phyloP scores from a whole-genome alignment of 1,140 invertebrate species.

The Augochlora pura region DNA sequence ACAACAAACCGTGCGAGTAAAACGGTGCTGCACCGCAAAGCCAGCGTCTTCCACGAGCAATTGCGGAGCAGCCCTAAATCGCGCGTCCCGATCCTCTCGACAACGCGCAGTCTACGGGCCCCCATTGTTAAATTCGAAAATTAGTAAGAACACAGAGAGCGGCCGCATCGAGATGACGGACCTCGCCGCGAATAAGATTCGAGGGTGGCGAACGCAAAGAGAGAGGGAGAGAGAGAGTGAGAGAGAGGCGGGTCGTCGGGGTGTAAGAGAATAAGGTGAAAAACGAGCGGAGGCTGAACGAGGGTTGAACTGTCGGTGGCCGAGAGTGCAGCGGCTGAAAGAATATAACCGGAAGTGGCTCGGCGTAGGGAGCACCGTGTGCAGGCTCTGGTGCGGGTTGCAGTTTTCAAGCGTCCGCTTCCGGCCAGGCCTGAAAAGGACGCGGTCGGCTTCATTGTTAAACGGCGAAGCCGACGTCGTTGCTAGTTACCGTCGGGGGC shows the following conservation, averaged over 20 bases:
- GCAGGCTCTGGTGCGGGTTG: conserved; percentile 50
- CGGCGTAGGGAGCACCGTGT: conserved; percentile 32
- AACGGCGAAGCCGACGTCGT: conserved; percentile 65
- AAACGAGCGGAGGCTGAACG: conserved; percentile 28
- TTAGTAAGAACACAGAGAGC: background rate
- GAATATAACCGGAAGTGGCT: conserved; percentile 63
- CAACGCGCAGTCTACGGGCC: no score
- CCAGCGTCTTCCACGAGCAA: no score
- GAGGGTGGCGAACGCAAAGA: no score
- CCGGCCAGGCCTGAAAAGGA: conserved; percentile 71
- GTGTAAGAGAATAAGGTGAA: conserved; percentile 41
- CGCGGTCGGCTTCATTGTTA: conserved; percentile 73
- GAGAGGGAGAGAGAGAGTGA: no score
- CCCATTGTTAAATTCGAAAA: background rate
- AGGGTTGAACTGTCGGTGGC: conserved; percentile 38
- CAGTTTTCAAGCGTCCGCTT: conserved; percentile 73
- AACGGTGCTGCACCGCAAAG: no score
- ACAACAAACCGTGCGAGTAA: no score
- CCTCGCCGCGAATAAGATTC: conserved; percentile 2
- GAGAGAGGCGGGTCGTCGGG: conserved; percentile 1
- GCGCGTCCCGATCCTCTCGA: no score
- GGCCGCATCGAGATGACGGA: background rate
- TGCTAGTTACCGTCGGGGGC: conserved; percentile 43
- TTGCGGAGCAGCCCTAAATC: no score
- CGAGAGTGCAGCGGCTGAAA: conserved; percentile 65